These are phyloP conservation scores for Megaceryle torquata DNA, from an alignment of 2,113 vertebrate genomes.

Conservation along the genomic window DNA sequence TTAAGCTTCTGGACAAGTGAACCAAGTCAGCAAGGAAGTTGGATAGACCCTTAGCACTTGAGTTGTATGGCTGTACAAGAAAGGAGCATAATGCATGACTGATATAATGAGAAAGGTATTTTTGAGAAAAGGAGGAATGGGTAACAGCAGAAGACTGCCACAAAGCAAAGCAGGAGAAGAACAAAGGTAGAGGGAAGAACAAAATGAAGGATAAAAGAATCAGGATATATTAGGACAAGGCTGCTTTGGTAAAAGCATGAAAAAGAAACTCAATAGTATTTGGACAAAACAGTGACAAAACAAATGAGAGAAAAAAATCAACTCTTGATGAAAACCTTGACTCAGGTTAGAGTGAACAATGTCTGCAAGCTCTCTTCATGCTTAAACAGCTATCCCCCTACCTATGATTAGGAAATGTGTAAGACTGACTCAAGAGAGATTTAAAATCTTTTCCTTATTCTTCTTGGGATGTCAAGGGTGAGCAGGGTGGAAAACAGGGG, in stretches of 20 bases:
- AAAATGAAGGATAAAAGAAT: neutral
- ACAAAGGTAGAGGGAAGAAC: neutral
- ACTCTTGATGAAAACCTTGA: neutral
- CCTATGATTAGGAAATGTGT: neutral
- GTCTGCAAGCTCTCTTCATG: neutral
- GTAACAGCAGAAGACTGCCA: neutral
- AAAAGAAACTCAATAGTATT: neutral
- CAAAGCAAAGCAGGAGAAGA: neutral
- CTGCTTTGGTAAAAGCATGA: neutral
- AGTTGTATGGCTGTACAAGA: neutral
- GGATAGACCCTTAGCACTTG: rapidly evolving
- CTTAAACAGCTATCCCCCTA: neutral
- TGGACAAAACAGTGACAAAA: neutral
- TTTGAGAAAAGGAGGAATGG: neutral
- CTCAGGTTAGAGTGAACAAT: neutral
- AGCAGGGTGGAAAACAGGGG: neutral
- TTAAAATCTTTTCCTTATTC: neutral
- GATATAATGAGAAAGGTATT: neutral
- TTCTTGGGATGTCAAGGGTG: neutral
- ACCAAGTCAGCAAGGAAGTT: neutral
- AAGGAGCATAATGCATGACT: neutral
- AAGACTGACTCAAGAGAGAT: neutral
- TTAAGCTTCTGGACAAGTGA: neutral
- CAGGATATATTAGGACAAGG: neutral
- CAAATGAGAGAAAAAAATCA: neutral